phyloP scores from a whole-genome alignment of 2,888 invertebrate species.

The Lissocephala sabroskyi region DNA sequence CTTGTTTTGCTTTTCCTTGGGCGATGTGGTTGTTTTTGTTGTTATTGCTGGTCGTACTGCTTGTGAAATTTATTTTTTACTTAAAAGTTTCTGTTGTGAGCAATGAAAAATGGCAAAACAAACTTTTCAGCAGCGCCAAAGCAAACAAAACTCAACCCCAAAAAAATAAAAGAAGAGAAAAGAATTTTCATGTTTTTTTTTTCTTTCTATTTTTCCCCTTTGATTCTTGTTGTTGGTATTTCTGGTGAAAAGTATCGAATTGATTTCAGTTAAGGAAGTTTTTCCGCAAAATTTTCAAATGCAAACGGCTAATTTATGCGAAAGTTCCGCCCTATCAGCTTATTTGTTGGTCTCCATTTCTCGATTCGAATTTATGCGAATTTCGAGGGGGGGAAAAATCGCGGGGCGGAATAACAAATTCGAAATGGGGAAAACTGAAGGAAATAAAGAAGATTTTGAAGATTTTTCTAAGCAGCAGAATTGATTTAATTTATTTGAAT shows the following conservation, averaged over 20 bases:
- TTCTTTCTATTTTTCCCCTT: too few species aligned
- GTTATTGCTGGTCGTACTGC: not conserved
- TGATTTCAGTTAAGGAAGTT: slow-evolving; percentile 54
- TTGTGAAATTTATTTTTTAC: slow-evolving; percentile 58
- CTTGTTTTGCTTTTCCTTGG: too few species aligned
- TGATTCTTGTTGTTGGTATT: too few species aligned
- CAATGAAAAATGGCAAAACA: slow-evolving; percentile 62
- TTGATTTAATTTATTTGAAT: too few species aligned
- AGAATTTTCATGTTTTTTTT: too few species aligned
- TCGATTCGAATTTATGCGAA: too few species aligned
- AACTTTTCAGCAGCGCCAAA: slow-evolving; percentile 50
- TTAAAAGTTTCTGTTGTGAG: slow-evolving; percentile 62
- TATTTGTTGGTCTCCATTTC: slow-evolving; percentile 24
- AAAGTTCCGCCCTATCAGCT: slow-evolving; percentile 43
- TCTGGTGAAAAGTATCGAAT: slow-evolving; percentile 53
- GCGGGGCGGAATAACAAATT: too few species aligned
- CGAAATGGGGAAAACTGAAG: too few species aligned
- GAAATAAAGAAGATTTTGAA: too few species aligned
- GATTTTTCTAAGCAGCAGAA: too few species aligned
- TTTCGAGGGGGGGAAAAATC: too few species aligned
- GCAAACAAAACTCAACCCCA: slow-evolving; percentile 21
- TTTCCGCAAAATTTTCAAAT: slow-evolving; percentile 46
- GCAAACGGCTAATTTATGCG: slow-evolving; percentile 62
- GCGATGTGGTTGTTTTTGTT: too few species aligned
- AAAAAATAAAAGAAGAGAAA: not conserved